These are phyloP conservation scores for Platysternon megacephalum DNA, from an alignment of 2,113 vertebrate species.

Conservation along the genomic window DNA sequence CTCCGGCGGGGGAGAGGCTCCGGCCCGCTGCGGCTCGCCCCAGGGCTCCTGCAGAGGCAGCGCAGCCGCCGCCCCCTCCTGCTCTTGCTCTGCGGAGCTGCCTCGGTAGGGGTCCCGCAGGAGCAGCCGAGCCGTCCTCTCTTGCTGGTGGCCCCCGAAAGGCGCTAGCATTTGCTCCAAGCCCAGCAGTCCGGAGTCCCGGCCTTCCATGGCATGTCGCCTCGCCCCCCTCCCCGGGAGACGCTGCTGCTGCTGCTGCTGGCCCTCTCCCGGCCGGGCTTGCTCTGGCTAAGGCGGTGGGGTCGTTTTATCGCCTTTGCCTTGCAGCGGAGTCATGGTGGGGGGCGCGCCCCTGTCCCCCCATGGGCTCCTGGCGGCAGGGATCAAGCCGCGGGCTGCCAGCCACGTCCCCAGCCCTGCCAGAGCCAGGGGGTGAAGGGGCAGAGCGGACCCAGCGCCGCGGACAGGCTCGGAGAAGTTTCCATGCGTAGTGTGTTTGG, in stretches of 20 bases:
- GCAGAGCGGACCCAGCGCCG: rapidly evolving
- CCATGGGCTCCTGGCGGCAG: background rate
- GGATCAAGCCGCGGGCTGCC: background rate
- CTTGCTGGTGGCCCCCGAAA: background rate
- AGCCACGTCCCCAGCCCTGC: rapidly evolving
- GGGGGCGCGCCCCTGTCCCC: background rate
- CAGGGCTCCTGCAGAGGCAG: background rate
- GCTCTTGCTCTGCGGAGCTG: background rate
- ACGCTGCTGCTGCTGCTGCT: background rate
- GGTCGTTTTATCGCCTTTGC: background rate
- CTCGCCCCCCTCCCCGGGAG: no score
- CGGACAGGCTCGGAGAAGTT: background rate
- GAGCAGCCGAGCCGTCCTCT: background rate
- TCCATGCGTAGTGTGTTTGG: background rate
- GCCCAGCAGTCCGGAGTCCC: background rate
- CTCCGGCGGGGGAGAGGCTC: background rate
- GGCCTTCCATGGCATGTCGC: slow-evolving; percentile 27
- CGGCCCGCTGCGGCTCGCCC: background rate
- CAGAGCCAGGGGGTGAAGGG: background rate
- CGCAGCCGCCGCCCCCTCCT: slow-evolving; percentile 6
- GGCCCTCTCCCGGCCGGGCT: background rate
- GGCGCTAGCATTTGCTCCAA: background rate
- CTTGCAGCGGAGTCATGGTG: background rate
- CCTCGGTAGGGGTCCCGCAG: background rate
- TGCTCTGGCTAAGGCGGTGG: background rate